A percentile compares a stretch with the other conserved stretches of the same genome.
phyloP scores from a whole-genome alignment of 1,140 invertebrate genomes.

The Drosophila sechellia region DNA sequence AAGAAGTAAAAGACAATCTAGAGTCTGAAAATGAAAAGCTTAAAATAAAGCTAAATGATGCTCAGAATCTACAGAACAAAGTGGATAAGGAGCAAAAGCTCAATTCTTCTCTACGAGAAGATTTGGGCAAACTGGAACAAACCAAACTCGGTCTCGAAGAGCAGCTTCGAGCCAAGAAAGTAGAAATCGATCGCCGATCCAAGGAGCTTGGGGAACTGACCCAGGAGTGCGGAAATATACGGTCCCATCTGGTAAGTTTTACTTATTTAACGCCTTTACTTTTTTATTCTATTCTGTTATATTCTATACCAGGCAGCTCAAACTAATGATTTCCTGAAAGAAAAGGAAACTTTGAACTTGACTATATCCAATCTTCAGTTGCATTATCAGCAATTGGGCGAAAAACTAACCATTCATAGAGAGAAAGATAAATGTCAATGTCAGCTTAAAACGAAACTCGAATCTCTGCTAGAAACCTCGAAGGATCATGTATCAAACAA shows the following conservation, averaged over 20 bases:
- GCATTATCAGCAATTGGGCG: conserved; percentile 1
- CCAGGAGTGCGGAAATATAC: conserved; percentile 27
- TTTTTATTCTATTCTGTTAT: neutral
- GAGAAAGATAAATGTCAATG: neutral
- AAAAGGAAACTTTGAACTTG: neutral
- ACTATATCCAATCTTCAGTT: neutral
- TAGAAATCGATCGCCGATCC: conserved; percentile 5
- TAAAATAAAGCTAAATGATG: conserved; percentile 14
- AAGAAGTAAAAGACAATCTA: conserved; percentile 21
- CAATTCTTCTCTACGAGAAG: neutral
- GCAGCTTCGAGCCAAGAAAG: neutral
- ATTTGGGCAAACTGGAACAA: neutral
- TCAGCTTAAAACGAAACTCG: neutral
- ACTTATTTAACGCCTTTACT: neutral
- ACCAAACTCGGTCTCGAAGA: conserved; percentile 1
- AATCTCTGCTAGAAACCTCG: neutral
- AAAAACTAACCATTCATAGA: neutral
- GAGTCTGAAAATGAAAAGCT: conserved; percentile 28
- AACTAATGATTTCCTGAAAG: neutral
- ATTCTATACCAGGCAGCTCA: neutral
- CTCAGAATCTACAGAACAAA: conserved; percentile 3
- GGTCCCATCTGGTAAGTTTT: conserved; percentile 26
- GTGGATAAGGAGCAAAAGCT: conserved; percentile 34
- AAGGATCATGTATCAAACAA: neutral
- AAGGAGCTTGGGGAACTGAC: neutral